Evolutionary conservation across 2,888 invertebrate genomes (phyloP), one percentile per base, ranked within the genome.

Genomic region (Frankliniella intonsa): DNA sequence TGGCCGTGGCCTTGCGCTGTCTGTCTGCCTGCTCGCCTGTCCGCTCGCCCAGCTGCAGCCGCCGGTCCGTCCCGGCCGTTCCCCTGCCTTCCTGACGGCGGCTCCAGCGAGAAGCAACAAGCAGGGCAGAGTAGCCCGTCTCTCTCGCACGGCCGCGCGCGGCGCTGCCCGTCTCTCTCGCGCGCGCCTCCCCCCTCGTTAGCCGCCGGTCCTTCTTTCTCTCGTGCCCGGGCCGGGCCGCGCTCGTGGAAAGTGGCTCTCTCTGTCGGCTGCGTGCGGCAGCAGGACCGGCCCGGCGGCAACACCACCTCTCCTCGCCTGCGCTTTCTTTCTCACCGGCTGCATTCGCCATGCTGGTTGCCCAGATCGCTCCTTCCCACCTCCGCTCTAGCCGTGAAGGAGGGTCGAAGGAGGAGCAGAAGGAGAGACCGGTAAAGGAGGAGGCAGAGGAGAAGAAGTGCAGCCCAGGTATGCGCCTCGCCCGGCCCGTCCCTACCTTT

Each of bases 11-110:
- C 69, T 76, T 76, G 69, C 69, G 12, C 25, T 22, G 69, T 76
- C 69, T 76, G 69, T 76, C 25, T 25, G 69, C 69, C 69, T 76
- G 69, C 62, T 25, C 25, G 69, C 25, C 25, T 12, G 69, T 76
- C 69, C 69, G 69, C 69, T 76, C 69, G 69, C 69, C 69, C 69
- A 17, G 69, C 69, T 76, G 69, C 69, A 76, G 69, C 69, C 69
- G 69, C 69, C 22, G 69, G 69, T n/a, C 14, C 9, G 65, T 38
- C 55, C 65, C n/a, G 65, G 11, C 22, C 22, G 69, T 22, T 22
- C 22, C 22, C 22, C 69, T 69, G 69, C 69, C 69, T 76, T 76
- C 69, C 69, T 76, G 69, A 76, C 69, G 69, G n/a, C 69, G 69
- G 69, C 69, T 76, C 69, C 69, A 76, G 69, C 69, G 25, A 76